Percentiles rank a stretch among this genome's conserved stretches.
Evolutionary conservation across 1,140 invertebrate species (phyloP).

Genomic region (Caenorhabditis remanei): DNA sequence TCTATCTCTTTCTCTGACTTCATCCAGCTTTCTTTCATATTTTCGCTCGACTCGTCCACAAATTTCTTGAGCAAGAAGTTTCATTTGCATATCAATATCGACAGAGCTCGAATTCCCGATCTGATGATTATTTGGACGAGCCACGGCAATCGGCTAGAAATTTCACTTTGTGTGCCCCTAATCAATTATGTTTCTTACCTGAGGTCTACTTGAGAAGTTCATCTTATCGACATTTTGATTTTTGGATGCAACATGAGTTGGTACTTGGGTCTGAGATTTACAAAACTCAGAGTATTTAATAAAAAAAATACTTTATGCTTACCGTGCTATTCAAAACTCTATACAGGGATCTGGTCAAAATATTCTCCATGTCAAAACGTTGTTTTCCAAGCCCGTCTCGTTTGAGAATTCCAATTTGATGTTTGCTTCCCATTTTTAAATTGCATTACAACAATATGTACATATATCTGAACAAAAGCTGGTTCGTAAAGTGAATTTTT

Average conservation of each 20-base stretch:
- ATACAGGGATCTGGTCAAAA: constrained; percentile 58
- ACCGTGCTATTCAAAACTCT: constrained; percentile 57
- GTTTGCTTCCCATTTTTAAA: neutral
- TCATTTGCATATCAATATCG: constrained; percentile 45
- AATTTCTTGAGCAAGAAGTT: constrained; percentile 29
- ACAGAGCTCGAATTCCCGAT: constrained; percentile 14
- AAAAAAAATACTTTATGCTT: neutral
- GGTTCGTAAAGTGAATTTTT: no score
- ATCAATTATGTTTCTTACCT: neutral
- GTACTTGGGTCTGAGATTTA: constrained; percentile 21
- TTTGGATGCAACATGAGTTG: neutral
- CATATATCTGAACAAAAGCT: neutral
- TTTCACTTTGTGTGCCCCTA: neutral
- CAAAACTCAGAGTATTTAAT: no score
- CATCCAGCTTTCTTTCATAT: constrained; percentile 38
- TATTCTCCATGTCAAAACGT: constrained; percentile 47
- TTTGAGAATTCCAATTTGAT: constrained; percentile 3
- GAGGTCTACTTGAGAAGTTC: neutral
- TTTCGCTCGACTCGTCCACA: constrained; percentile 31
- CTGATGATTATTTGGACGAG: constrained; percentile 44
- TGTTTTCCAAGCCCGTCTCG: constrained; percentile 20
- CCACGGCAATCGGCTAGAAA: neutral
- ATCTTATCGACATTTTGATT: constrained; percentile 38
- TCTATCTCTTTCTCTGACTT: constrained; percentile 21
- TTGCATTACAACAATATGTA: neutral